phyloP scores from a whole-genome alignment of 2,888 invertebrate species.

The Eulithis testata region DNA sequence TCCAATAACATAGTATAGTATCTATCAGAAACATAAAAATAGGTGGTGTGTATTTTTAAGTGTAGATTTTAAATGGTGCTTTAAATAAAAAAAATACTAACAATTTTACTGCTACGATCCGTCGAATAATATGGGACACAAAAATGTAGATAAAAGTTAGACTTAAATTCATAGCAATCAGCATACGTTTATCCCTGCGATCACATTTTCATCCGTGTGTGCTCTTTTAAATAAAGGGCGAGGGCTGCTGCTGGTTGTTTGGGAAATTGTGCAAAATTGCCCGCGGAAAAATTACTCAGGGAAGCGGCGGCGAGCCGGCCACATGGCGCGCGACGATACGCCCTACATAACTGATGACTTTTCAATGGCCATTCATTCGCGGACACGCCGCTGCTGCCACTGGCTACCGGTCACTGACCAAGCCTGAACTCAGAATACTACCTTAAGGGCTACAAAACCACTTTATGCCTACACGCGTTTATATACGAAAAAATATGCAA shows the following conservation, averaged over 20 bases:
- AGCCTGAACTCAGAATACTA: constrained; percentile 21
- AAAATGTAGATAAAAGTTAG: not conserved
- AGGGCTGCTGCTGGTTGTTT: constrained; percentile 69
- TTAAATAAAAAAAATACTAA: not conserved
- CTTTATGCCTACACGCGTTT: not conserved
- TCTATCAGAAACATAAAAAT: too few species aligned
- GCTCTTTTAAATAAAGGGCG: constrained; percentile 68
- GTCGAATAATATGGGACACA: not conserved
- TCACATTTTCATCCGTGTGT: constrained; percentile 45
- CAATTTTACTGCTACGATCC: not conserved
- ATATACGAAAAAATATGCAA: too few species aligned
- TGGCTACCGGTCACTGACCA: constrained; percentile 34
- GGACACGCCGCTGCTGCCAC: constrained; percentile 56
- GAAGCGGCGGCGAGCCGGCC: constrained; percentile 63
- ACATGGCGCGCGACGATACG: constrained; percentile 79
- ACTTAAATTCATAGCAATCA: constrained; percentile 21
- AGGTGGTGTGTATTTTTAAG: too few species aligned
- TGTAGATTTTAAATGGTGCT: not conserved
- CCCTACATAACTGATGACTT: constrained; percentile 83
- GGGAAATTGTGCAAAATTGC: constrained; percentile 74
- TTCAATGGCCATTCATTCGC: constrained; percentile 81
- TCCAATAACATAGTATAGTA: too few species aligned
- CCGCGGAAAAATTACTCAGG: constrained; percentile 76
- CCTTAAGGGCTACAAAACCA: constrained; percentile 2
- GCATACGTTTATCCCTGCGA: constrained; percentile 19